Conservation (phyloP, 1,140 invertebrate species). For the Neomicropteryx cornuta region DNA sequence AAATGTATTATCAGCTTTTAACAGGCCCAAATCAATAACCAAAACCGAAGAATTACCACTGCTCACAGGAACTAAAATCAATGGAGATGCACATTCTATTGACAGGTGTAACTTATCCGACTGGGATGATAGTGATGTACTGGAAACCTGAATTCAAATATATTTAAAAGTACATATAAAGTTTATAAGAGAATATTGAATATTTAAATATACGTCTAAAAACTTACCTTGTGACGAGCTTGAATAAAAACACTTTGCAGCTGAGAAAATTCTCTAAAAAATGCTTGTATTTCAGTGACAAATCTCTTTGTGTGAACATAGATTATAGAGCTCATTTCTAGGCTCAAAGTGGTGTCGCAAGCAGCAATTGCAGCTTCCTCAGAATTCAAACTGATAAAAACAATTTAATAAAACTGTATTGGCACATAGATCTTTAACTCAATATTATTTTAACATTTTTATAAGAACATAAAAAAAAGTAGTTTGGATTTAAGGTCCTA, state of each 20-base stretch:
- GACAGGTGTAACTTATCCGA: constrained; percentile 40
- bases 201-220: not conserved
- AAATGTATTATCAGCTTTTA: constrained; percentile 70
- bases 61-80: constrained; percentile 79
- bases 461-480: too few relatives aligned
- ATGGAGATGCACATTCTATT: constrained; percentile 62
- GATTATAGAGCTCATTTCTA: constrained; percentile 77
- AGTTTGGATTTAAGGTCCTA: too few relatives aligned
- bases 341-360: constrained; percentile 66
- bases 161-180: constrained; percentile 17
- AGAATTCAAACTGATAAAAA: constrained; percentile 21
- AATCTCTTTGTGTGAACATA: constrained; percentile 95
- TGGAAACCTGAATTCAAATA: constrained; percentile 4
- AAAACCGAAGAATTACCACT: constrained; percentile 68
- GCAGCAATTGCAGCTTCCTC: constrained; percentile 37
- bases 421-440: constrained; percentile 9
- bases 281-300: constrained; percentile 74
- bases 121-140: constrained; percentile 4
- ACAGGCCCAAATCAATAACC: constrained; percentile 69
- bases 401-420: constrained; percentile 4
- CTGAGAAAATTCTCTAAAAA: constrained; percentile 78
- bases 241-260: constrained; percentile 51
- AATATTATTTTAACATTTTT: too few relatives aligned
- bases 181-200: not conserved
- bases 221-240: constrained; percentile 29